Conservation (phyloP, 2,888 invertebrate species). For the Amiota mariae region DNA sequence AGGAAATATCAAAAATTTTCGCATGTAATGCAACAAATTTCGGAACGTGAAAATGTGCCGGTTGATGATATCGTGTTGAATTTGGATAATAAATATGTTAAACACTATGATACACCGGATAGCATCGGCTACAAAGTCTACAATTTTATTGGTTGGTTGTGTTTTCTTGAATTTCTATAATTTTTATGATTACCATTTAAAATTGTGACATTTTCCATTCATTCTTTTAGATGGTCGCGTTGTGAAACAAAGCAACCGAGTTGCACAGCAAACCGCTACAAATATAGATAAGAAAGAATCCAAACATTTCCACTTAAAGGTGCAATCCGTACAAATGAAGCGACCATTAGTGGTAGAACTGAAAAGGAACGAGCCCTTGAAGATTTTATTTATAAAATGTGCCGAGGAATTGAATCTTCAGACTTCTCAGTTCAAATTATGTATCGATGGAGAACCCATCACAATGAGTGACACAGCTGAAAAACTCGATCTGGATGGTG, state of each 20-base stretch:
- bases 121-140: slow-evolving; percentile 61
- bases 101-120: slow-evolving; percentile 60
- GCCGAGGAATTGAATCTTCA: slow-evolving; percentile 64
- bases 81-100: slow-evolving; percentile 58
- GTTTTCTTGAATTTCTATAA: background rate
- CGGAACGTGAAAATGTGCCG: slow-evolving; percentile 59
- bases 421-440: background rate
- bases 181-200: background rate
- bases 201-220: background rate
- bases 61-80: slow-evolving; percentile 58
- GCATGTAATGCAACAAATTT: slow-evolving; percentile 59
- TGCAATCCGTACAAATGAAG: slow-evolving; percentile 66
- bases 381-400: slow-evolving; percentile 65
- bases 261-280: slow-evolving; percentile 37
- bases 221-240: slow-evolving; percentile 55
- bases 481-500: slow-evolving; percentile 68
- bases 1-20: slow-evolving; percentile 68
- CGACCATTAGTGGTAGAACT: slow-evolving; percentile 59
- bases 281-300: slow-evolving; percentile 38
- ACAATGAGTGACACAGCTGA: slow-evolving; percentile 61
- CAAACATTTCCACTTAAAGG: slow-evolving; percentile 62
- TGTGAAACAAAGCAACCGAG: slow-evolving; percentile 38
- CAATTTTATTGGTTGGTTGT: slow-evolving; percentile 63
- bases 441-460: slow-evolving; percentile 68
- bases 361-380: slow-evolving; percentile 60